phyloP scores from a whole-genome alignment of 2,797 vertebrate species.

The Micromesistius poutassou region DNA sequence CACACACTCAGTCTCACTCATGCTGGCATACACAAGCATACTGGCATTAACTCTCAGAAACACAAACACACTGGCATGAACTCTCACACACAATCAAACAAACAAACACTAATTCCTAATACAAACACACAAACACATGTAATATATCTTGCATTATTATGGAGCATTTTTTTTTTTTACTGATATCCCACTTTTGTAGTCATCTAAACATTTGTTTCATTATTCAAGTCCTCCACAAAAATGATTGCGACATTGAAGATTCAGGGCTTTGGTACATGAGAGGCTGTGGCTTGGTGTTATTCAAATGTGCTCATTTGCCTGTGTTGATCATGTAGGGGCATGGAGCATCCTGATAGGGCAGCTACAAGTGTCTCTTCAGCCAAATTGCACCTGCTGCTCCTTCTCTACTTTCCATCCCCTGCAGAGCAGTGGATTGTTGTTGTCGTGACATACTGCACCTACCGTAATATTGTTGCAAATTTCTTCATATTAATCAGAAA shows the following conservation, averaged over 20 bases:
- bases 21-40: too few species aligned
- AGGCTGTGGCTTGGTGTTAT: background rate
- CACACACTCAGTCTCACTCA: background rate
- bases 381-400: background rate
- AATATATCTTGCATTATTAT: background rate
- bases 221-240: background rate
- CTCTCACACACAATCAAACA: background rate
- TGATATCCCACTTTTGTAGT: too few species aligned
- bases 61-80: background rate
- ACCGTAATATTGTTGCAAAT: background rate
- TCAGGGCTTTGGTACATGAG: background rate
- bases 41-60: background rate
- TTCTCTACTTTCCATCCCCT: background rate
- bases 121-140: background rate
- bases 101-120: too few species aligned
- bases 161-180: too few species aligned
- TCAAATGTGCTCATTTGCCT: constrained; percentile 1
- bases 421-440: background rate
- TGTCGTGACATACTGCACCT: background rate
- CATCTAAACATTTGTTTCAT: background rate
- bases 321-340: background rate
- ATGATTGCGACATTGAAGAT: background rate
- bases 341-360: background rate
- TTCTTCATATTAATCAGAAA: background rate
- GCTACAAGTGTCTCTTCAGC: background rate